Conservation (phyloP, 2,888 invertebrate species). For the Cataglyphis altisquamis region DNA sequence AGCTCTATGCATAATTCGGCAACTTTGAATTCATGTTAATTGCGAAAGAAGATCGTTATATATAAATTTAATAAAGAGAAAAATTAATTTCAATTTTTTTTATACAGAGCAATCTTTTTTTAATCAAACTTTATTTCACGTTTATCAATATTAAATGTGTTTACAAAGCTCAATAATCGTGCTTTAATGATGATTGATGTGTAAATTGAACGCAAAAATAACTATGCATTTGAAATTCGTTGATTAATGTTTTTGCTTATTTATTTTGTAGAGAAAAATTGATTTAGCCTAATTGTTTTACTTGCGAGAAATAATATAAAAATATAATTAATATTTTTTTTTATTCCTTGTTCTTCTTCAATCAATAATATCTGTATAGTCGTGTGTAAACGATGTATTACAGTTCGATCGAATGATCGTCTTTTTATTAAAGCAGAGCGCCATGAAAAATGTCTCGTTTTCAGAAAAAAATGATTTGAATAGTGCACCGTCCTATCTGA, state of each 20-base stretch:
- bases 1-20: constrained; percentile 8
- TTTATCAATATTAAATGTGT: not conserved
- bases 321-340: not conserved
- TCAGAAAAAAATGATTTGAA: constrained; percentile 33
- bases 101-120: not conserved
- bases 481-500: constrained; percentile 43
- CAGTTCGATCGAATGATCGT: not conserved
- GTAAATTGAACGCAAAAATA: not conserved
- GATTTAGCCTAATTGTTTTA: not conserved
- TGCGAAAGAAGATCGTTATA: not conserved
- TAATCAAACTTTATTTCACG: not conserved
- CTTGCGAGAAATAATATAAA: not conserved
- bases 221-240: not conserved
- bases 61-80: not conserved
- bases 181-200: not conserved
- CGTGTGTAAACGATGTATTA: not conserved
- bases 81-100: not conserved
- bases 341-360: not conserved
- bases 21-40: not conserved
- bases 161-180: not conserved
- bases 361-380: not conserved
- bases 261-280: not conserved
- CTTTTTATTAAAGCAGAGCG: constrained; percentile 15
- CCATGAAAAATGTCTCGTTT: constrained; percentile 41
- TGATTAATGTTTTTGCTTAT: not conserved